These are phyloP conservation scores for Phalera bucephala DNA, from an alignment of 2,888 invertebrate species.

Conservation along the genomic window DNA sequence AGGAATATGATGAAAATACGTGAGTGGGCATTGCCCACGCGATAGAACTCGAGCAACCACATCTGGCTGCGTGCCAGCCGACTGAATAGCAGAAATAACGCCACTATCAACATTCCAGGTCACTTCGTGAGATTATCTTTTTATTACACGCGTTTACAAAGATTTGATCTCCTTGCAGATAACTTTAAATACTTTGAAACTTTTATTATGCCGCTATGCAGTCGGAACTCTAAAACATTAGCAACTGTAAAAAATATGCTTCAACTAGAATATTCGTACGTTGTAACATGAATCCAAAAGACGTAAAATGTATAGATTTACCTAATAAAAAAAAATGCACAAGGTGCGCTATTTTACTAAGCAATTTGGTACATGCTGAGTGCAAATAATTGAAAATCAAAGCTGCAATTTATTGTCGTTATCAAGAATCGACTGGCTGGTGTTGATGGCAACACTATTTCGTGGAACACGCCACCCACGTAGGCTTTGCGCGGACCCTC, in stretches of 20 bases:
- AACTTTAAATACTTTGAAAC: slow-evolving; percentile 24
- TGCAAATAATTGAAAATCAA: slow-evolving; percentile 37
- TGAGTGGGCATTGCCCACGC: slow-evolving; percentile 66
- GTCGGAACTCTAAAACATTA: background rate
- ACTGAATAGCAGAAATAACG: slow-evolving; percentile 78
- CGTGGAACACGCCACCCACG: slow-evolving; percentile 77
- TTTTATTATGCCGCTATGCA: slow-evolving; percentile 1
- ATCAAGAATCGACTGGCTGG: slow-evolving; percentile 48
- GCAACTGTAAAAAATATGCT: too few relatives aligned
- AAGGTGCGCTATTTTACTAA: too few relatives aligned
- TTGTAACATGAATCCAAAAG: too few relatives aligned
- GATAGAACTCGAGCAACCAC: slow-evolving; percentile 57
- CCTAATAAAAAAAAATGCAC: too few relatives aligned
- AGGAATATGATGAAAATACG: slow-evolving; percentile 43
- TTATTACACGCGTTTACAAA: slow-evolving; percentile 48
- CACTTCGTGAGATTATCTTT: slow-evolving; percentile 74
- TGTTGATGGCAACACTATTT: slow-evolving; percentile 66
- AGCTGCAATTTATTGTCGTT: slow-evolving; percentile 49
- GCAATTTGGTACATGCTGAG: too few relatives aligned
- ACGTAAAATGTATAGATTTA: too few relatives aligned
- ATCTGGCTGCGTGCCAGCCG: slow-evolving; percentile 71
- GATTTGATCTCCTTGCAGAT: slow-evolving; percentile 36
- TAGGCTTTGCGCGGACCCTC: slow-evolving; percentile 48
- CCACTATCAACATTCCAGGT: slow-evolving; percentile 80
- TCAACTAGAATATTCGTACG: too few relatives aligned